Evolutionary conservation across 2,797 vertebrate species (phyloP).

Genomic region (Argyrosomus regius): DNA sequence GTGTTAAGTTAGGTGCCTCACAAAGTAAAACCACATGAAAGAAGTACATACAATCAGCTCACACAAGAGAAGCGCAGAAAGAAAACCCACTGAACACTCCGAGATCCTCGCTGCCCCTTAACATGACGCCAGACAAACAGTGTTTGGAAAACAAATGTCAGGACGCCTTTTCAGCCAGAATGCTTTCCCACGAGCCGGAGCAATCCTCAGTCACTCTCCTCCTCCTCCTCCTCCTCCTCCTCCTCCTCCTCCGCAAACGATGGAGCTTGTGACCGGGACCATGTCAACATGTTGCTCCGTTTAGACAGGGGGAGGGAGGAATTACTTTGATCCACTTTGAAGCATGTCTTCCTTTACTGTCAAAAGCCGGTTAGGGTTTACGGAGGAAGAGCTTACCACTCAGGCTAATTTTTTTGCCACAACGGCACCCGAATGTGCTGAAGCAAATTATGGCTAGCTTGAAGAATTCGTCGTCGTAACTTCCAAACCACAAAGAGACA

Average conservation of each 20-base stretch:
- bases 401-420: conserved; percentile 3
- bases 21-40: conserved; percentile 67
- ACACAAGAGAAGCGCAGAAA: conserved; percentile 36
- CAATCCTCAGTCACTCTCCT: conserved; percentile 58
- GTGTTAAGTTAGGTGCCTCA: conserved; percentile 53
- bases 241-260: conserved; percentile 64
- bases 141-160: conserved; percentile 74
- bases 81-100: conserved; percentile 37
- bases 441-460: conserved; percentile 36
- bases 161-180: conserved; percentile 60
- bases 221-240: conserved; percentile 55
- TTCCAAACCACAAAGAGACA: conserved; percentile 28
- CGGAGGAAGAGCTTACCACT: conserved; percentile 25
- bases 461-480: conserved; percentile 6
- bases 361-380: conserved; percentile 38
- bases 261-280: conserved; percentile 62
- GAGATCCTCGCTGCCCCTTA: conserved; percentile 43
- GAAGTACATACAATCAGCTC: conserved; percentile 35
- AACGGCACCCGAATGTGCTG: conserved; percentile 18
- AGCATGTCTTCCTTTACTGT: conserved; percentile 72
- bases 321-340: conserved; percentile 75
- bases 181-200: conserved; percentile 68
- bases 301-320: conserved; percentile 52
- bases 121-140: conserved; percentile 58
- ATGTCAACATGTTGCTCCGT: conserved; percentile 71